These are phyloP conservation scores for Drosophila subpulchrella DNA, from an alignment of 1,140 invertebrate species.

Conservation along the genomic window DNA sequence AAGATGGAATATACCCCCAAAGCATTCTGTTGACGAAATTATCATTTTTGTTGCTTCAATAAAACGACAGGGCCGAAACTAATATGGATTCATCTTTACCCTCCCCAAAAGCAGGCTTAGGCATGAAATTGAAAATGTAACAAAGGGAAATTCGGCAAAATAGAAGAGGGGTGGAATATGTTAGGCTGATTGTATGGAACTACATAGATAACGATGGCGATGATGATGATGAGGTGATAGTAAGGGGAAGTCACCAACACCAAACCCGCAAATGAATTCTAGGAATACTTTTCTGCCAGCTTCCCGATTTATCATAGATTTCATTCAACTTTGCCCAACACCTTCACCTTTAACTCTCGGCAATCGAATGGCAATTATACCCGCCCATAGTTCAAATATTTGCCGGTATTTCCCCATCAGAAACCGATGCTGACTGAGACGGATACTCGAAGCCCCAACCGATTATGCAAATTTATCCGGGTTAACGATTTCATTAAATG, in stretches of 20 bases:
- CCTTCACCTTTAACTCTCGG: slow-evolving; percentile 19
- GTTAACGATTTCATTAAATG: slow-evolving; percentile 73
- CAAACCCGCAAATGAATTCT: not conserved
- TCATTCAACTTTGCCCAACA: slow-evolving; percentile 5
- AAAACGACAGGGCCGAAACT: slow-evolving; percentile 79
- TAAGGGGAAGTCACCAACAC: slow-evolving; percentile 3
- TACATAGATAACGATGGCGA: not conserved
- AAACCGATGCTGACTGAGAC: slow-evolving; percentile 5
- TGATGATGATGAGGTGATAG: slow-evolving; percentile 44
- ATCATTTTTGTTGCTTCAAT: slow-evolving; percentile 82
- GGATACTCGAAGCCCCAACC: slow-evolving; percentile 15
- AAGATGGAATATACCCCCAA: slow-evolving; percentile 36
- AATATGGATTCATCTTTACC: slow-evolving; percentile 52
- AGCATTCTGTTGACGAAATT: slow-evolving; percentile 72
- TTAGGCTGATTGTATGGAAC: slow-evolving; percentile 52
- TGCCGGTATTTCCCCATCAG: slow-evolving; percentile 39
- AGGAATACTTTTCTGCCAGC: not conserved
- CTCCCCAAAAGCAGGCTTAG: slow-evolving; percentile 60
- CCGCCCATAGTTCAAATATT: slow-evolving; percentile 61
- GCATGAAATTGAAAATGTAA: slow-evolving; percentile 66
- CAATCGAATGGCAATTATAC: slow-evolving; percentile 68
- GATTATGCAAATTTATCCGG: slow-evolving; percentile 70
- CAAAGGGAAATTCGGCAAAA: slow-evolving; percentile 2
- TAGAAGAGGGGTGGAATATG: slow-evolving; percentile 15
- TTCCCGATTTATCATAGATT: not conserved